Conservation (phyloP, 2,113 vertebrate species). For the Anser brachyrhynchus region DNA sequence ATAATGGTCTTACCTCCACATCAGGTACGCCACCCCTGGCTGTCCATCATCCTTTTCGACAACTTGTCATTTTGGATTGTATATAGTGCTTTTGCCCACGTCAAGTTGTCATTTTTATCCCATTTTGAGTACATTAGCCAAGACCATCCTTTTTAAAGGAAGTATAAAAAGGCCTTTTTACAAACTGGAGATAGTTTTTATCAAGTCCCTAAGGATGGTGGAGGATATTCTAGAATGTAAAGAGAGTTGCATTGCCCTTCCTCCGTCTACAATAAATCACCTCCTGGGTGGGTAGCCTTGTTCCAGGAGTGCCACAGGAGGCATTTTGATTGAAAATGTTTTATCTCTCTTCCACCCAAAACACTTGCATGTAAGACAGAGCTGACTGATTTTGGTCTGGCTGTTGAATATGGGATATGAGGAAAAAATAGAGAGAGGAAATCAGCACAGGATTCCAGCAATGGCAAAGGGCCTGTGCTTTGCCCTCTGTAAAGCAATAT, state of each 20-base stretch:
- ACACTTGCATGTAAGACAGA: background rate
- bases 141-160: background rate
- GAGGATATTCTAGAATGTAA: background rate
- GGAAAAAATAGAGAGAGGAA: background rate
- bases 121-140: background rate
- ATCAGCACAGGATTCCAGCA: background rate
- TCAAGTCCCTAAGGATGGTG: background rate
- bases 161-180: background rate
- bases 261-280: background rate
- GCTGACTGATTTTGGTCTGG: background rate
- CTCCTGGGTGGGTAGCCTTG: background rate
- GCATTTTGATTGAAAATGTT: background rate
- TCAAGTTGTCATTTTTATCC: conserved; percentile 20
- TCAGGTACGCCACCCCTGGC: background rate
- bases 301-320: background rate
- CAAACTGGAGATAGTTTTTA: background rate
- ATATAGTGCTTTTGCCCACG: background rate
- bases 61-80: conserved; percentile 30
- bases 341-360: background rate
- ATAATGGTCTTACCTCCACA: background rate
- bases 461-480: background rate
- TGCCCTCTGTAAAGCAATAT: background rate
- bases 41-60: conserved; percentile 30
- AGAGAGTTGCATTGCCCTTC: background rate
- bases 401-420: background rate